A percentile compares a stretch with the other conserved stretches of the same genome.
Conservation (phyloP, 2,888 invertebrate species). For the Pasiphila rectangulata region DNA sequence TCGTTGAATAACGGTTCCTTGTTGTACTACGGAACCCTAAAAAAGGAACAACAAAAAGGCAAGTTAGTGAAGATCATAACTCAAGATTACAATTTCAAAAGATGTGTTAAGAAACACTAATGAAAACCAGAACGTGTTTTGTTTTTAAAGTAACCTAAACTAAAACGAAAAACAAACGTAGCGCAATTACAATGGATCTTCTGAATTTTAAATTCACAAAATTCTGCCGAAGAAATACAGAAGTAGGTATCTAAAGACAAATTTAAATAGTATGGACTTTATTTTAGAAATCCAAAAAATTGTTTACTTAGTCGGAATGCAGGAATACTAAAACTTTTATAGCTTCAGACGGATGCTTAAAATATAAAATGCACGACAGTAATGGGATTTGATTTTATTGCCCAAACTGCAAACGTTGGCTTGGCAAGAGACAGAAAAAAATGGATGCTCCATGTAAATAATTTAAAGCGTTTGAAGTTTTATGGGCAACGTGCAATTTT, state of each 20-base stretch:
- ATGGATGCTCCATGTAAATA: too few species aligned
- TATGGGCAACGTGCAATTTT: slow-evolving; percentile 1
- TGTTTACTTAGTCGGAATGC: neutral
- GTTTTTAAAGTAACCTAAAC: slow-evolving; percentile 11
- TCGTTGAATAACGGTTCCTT: too few species aligned
- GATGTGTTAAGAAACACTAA: neutral
- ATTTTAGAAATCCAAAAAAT: too few species aligned
- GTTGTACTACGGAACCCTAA: too few species aligned
- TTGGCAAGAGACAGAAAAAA: slow-evolving; percentile 4
- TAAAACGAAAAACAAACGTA: neutral
- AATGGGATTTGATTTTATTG: neutral
- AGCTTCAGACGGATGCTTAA: neutral
- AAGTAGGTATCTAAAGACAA: too few species aligned
- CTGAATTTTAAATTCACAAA: too few species aligned
- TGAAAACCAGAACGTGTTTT: slow-evolving; percentile 6
- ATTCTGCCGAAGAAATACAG: too few species aligned
- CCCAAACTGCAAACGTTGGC: neutral
- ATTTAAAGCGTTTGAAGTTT: slow-evolving; percentile 19
- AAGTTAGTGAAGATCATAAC: too few species aligned
- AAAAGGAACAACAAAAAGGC: too few species aligned
- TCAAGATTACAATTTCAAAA: too few species aligned
- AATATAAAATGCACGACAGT: neutral
- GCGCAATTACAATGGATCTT: slow-evolving; percentile 9
- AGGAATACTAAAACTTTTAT: slow-evolving; percentile 3
- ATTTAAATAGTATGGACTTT: too few species aligned